These are phyloP conservation scores for Stichopus chloronotus DNA, from an alignment of 35 echinoderm and acorn worm species.

Conservation along the genomic window DNA sequence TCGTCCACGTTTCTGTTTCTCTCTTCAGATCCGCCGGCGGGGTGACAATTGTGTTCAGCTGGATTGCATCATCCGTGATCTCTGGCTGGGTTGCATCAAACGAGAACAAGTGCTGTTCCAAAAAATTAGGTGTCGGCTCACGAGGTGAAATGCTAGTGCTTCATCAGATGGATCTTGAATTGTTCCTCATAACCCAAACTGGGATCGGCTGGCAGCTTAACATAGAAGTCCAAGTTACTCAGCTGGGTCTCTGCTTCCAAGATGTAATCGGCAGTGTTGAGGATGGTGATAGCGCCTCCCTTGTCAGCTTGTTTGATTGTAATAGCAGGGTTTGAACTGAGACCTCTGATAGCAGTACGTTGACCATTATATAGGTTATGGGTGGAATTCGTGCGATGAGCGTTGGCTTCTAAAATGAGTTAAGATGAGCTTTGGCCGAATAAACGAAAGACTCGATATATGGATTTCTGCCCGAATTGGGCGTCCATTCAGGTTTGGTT, in stretches of 20 bases:
- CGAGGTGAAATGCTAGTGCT: background rate
- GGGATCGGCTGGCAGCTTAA: background rate
- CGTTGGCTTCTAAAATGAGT: background rate
- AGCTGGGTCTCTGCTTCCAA: slow-evolving; percentile 8
- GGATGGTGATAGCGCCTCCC: slow-evolving; percentile 32
- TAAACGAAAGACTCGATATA: background rate
- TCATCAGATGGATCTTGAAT: background rate
- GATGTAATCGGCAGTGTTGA: slow-evolving; percentile 45
- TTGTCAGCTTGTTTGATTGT: slow-evolving; percentile 28
- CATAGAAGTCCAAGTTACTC: background rate
- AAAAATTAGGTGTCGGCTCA: too few species aligned
- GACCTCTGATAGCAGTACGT: background rate
- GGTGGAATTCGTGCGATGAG: background rate
- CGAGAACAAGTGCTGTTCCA: background rate
- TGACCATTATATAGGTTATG: background rate
- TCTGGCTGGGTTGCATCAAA: slow-evolving; percentile 2
- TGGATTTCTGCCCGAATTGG: slow-evolving; percentile 13
- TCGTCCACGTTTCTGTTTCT: background rate
- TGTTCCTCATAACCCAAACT: background rate
- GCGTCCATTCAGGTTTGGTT: background rate
- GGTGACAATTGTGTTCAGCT: too few species aligned
- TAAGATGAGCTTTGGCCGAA: background rate
- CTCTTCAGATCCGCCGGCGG: background rate
- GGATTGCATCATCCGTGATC: too few species aligned
- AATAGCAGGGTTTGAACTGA: background rate